Percentiles rank a stretch among this genome's conserved stretches.
These are phyloP conservation scores for Dendrolimus punctatus DNA, from an alignment of 1,140 invertebrate species.

Conservation along the genomic window DNA sequence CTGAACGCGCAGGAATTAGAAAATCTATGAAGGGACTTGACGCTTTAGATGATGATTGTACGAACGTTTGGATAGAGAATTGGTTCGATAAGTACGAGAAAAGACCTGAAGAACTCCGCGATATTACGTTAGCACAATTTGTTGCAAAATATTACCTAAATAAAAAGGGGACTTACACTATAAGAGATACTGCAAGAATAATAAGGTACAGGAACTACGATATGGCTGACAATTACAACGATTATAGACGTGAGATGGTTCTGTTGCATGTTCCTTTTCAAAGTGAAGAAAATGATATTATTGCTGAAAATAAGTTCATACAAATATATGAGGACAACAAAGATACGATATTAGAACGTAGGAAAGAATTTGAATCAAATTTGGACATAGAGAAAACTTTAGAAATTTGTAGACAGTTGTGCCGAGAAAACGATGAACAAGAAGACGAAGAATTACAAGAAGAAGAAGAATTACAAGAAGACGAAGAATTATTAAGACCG, in stretches of 20 bases:
- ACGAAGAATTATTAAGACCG: too few species aligned
- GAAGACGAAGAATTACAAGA: not conserved
- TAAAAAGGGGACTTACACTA: slow-evolving; percentile 7
- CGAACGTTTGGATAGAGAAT: slow-evolving; percentile 15
- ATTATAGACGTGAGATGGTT: slow-evolving; percentile 44
- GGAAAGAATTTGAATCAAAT: slow-evolving; percentile 28
- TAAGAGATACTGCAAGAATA: slow-evolving; percentile 4
- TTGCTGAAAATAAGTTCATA: slow-evolving; percentile 18
- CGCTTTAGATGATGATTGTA: slow-evolving; percentile 11
- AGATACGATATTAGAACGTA: slow-evolving; percentile 10
- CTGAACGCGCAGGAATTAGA: slow-evolving; percentile 8
- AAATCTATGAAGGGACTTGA: slow-evolving; percentile 9
- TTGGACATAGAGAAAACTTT: slow-evolving; percentile 20
- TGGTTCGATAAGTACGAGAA: slow-evolving; percentile 21
- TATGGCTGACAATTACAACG: slow-evolving; percentile 25
- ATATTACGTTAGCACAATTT: slow-evolving; percentile 17
- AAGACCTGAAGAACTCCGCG: slow-evolving; percentile 12
- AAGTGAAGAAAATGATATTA: slow-evolving; percentile 21
- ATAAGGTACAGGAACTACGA: slow-evolving; percentile 29
- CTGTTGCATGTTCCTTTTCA: slow-evolving; percentile 33
- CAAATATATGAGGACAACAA: slow-evolving; percentile 12
- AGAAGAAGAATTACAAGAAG: too few species aligned
- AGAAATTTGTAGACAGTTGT: not conserved
- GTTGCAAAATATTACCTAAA: slow-evolving; percentile 14
- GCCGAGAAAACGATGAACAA: not conserved